Evolutionary conservation across 2,888 invertebrate genomes (phyloP), one percentile per base, ranked within the genome.

Genomic region (Steinernema scapterisci): DNA sequence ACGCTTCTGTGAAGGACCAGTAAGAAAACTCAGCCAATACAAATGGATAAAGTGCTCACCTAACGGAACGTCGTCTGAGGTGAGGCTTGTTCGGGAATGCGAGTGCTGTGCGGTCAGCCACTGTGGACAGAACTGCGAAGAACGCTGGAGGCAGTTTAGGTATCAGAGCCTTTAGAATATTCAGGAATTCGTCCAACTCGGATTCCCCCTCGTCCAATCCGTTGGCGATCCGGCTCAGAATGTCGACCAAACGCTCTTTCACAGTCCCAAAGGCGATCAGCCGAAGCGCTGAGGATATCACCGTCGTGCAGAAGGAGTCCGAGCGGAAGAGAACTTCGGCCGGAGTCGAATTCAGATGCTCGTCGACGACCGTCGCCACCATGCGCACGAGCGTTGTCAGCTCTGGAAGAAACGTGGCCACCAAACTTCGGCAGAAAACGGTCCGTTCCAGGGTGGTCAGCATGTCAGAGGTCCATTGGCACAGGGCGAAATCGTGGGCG

Each of bases 361-460:
- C 31, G 63, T 63, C 63, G 38, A 63, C 63, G 16, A 63, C 63
- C 25, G 63, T 63, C 16, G 63, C 63, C 27, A 63, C 63, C 25
- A 63, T 21, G 31, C 63, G 63, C 16, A 63, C 63, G 3, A 63
- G 63, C 16, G 63, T 63, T 6, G 63, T 25, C 31, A 63, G 38
- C 27, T 63, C 63, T 9, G 27, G 27, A 3, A 63, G 31, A 16
- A 63, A 63, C 16, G 31, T 31, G 27, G 63, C 63, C 5, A 63
- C 16, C 25, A 63, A 27, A 25, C 63, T 63, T 1, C 63, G 63
- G 38, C 63, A 63, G 63, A 63, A 63, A 25, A 63, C 63, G 3
- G 31, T 31, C 16, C 63, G 63, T 25, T 63, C 63, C 7, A 63
- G n/a, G 16, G 27, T 13, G 16, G 3, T 16, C 63, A 63, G 16